Conservation (phyloP, 2,113 vertebrate genomes). For the Eublepharis macularius region DNA sequence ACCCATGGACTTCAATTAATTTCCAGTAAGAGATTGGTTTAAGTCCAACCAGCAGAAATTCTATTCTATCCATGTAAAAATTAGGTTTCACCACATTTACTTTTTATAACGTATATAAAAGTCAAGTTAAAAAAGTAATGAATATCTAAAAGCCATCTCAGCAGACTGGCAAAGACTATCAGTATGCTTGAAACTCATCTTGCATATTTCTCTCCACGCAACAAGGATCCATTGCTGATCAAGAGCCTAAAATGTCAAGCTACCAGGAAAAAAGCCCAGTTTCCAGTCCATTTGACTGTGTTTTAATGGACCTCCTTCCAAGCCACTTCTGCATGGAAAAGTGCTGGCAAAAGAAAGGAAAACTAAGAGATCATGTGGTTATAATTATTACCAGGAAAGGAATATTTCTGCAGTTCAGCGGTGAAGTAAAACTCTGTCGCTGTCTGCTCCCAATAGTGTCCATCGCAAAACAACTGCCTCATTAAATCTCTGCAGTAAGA, state of each 20-base stretch:
- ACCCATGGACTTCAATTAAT: slow-evolving; percentile 79
- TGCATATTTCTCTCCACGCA: slow-evolving; percentile 71
- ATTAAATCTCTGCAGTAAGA: slow-evolving; percentile 93
- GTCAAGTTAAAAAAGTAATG: slow-evolving; percentile 81
- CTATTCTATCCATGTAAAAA: slow-evolving; percentile 79
- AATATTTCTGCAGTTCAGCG: slow-evolving; percentile 85
- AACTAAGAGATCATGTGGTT: slow-evolving; percentile 88
- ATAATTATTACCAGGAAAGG: slow-evolving; percentile 93
- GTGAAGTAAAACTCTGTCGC: slow-evolving; percentile 90
- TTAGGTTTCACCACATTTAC: slow-evolving; percentile 82
- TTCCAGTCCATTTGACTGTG: slow-evolving; percentile 77
- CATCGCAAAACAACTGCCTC: slow-evolving; percentile 93
- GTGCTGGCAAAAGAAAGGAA: slow-evolving; percentile 80
- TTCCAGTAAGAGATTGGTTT: slow-evolving; percentile 76
- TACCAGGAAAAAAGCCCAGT: slow-evolving; percentile 75
- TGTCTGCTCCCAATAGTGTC: slow-evolving; percentile 88
- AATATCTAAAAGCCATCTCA: slow-evolving; percentile 79
- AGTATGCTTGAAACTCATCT: slow-evolving; percentile 75
- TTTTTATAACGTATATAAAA: slow-evolving; percentile 84
- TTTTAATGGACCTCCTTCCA: slow-evolving; percentile 79
- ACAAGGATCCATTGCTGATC: slow-evolving; percentile 72
- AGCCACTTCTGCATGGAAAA: slow-evolving; percentile 83
- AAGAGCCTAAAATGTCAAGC: slow-evolving; percentile 74
- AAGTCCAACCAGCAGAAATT: slow-evolving; percentile 79
- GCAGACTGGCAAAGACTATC: slow-evolving; percentile 75